Evolutionary conservation across 2,113 vertebrate genomes (phyloP), one percentile per base, ranked within the genome.

Genomic region (Halcyon senegalensis): DNA sequence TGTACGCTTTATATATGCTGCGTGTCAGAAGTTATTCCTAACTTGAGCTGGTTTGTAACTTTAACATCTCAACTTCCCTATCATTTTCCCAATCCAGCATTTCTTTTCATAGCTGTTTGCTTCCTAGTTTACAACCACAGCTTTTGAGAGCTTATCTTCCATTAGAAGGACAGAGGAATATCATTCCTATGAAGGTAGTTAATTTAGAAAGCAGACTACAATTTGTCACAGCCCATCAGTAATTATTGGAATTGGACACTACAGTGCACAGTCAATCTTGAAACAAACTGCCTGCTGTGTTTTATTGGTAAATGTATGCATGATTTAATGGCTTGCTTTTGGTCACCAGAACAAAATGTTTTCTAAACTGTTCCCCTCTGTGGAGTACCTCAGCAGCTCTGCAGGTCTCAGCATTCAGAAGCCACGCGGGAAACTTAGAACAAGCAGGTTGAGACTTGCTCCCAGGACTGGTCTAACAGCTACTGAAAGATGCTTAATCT

Each of bases 401-500:
- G 25, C 72, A 94, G 33, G n/a, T 56, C 64, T 81, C 64, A 23
- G 33, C 25, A 31, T 33, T 39, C 56, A 84, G 55, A 81, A 90
- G 55, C 50, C 28, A 55, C 3, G 19, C 39, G 56, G 69, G 16
- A 21, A 88, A 86, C 64, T 68, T 67, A 13, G 27, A 77, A 35
- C 50, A 59, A 70, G 44, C 92, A 94, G 48, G 83, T 14, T 89
- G 56, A 90, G 67, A 94, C 90, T 68, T 43, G 95, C 20, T 68
- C 50, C 55, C 31, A 58, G 16, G 89, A 92, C 94, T 87, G 80
- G 92, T 95, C 69, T 73, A 82, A 92, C 83, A 92, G 59, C 90
- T 91, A 48, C 62, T 25, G 43, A 77, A 69, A 89, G 66, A 66
- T 46, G 58, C 68, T 87, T 58, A 20, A 81, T 11, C 28, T 30